A percentile compares a stretch with the other conserved stretches of the same genome.
These are phyloP conservation scores for Amblyopsis rosae DNA, from an alignment of 2,113 vertebrate genomes.

Conservation along the genomic window DNA sequence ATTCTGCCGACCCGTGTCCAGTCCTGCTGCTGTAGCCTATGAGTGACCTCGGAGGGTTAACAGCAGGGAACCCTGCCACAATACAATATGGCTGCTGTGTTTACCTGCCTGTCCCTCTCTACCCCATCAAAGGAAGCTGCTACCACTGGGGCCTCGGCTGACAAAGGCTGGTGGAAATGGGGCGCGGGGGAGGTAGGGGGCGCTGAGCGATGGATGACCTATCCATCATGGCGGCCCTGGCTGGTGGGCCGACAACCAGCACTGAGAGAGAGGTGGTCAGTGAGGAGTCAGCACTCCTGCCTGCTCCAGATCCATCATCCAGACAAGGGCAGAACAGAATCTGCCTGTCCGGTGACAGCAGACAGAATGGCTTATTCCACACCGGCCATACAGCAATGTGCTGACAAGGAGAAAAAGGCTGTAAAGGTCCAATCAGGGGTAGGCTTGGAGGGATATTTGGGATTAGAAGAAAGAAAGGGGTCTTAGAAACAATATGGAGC, in stretches of 20 bases:
- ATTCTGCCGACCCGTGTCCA: constrained; percentile 34
- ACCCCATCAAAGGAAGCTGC: constrained; percentile 56
- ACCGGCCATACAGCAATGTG: constrained; percentile 63
- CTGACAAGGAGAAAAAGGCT: constrained; percentile 58
- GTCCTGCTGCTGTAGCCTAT: constrained; percentile 63
- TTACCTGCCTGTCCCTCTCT: constrained; percentile 66
- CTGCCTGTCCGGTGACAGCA: constrained; percentile 60
- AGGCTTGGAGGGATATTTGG: constrained; percentile 41
- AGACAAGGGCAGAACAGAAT: constrained; percentile 67
- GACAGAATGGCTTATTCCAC: constrained; percentile 65
- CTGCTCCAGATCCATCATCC: constrained; percentile 73
- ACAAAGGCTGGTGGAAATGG: constrained; percentile 60
- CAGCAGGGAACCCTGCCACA: constrained; percentile 63
- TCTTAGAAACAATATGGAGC: background rate
- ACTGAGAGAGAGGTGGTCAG: constrained; percentile 71
- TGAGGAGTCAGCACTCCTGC: constrained; percentile 76
- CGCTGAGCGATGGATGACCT: constrained; percentile 66
- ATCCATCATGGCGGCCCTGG: constrained; percentile 68
- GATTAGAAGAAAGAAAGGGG: constrained; percentile 32
- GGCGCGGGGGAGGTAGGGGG: background rate
- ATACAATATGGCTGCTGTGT: constrained; percentile 71
- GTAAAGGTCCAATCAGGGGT: constrained; percentile 31
- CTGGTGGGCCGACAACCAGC: constrained; percentile 59
- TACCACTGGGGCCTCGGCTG: constrained; percentile 55
- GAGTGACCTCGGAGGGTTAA: constrained; percentile 68